Evolutionary conservation across 2,888 invertebrate genomes (phyloP).

Genomic region (Cyclophora punctaria): DNA sequence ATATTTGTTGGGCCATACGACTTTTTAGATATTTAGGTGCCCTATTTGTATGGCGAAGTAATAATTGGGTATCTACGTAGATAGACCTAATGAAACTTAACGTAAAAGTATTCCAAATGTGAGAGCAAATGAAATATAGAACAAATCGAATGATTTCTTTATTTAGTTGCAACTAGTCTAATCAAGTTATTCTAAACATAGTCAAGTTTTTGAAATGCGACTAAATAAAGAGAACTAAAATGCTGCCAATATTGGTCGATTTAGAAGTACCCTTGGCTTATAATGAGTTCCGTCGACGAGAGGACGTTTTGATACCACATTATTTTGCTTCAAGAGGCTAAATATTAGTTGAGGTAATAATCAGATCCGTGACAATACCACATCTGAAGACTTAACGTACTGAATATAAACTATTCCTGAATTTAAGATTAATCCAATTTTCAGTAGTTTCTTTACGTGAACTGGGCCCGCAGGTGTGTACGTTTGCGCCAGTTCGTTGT

Average conservation of each 20-base stretch:
- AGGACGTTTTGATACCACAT: neutral
- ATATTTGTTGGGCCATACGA: slow-evolving; percentile 1
- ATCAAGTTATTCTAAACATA: too few species aligned
- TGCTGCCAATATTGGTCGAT: too few species aligned
- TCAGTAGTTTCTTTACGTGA: slow-evolving; percentile 33
- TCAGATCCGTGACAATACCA: slow-evolving; percentile 43
- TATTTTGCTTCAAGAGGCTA: slow-evolving; percentile 5
- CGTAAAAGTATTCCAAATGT: neutral
- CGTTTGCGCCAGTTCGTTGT: slow-evolving; percentile 18
- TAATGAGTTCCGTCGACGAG: too few species aligned
- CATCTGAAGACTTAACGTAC: slow-evolving; percentile 39
- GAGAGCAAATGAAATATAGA: neutral
- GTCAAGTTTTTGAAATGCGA: too few species aligned
- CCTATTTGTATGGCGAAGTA: slow-evolving; percentile 8
- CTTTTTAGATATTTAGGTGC: slow-evolving; percentile 11
- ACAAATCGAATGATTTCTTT: too few species aligned
- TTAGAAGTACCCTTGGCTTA: too few species aligned
- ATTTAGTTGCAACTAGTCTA: too few species aligned
- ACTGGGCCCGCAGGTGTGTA: slow-evolving; percentile 15
- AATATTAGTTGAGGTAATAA: slow-evolving; percentile 6
- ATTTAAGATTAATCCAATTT: slow-evolving; percentile 39
- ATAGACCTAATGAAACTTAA: neutral
- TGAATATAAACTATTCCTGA: slow-evolving; percentile 37
- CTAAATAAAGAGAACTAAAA: too few species aligned
- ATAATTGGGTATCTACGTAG: slow-evolving; percentile 7